A percentile compares a stretch with the other conserved stretches of the same genome.
These are phyloP conservation scores for Actinostola sp. DNA, from an alignment of 92 coral and sea anemone species.

Conservation along the genomic window DNA sequence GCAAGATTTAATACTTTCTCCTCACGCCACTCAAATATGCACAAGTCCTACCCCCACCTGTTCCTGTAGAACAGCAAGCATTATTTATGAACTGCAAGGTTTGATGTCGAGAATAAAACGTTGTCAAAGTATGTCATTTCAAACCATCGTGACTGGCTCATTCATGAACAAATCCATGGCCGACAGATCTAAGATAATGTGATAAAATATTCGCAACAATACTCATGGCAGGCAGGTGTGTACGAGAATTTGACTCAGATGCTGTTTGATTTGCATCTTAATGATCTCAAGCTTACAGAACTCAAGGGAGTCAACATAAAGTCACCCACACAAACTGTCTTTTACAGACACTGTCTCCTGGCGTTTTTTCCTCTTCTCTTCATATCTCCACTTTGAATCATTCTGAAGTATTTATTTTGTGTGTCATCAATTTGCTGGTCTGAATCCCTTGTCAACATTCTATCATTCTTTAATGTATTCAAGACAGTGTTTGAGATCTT, in stretches of 20 bases:
- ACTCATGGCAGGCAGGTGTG: constrained; percentile 16
- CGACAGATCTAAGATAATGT: background rate
- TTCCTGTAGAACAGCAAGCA: constrained; percentile 17
- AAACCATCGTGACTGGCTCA: background rate
- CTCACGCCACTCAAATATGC: constrained; percentile 30
- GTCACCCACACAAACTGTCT: background rate
- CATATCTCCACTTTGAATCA: background rate
- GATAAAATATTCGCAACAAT: constrained; percentile 4
- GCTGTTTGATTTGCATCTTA: constrained; percentile 36
- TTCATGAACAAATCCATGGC: background rate
- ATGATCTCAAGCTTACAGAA: constrained; percentile 24
- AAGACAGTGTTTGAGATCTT: background rate
- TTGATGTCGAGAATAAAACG: constrained; percentile 7
- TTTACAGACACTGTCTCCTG: constrained; percentile 8
- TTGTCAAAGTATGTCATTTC: constrained; percentile 10
- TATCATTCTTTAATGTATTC: background rate
- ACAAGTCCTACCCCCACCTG: constrained; percentile 34
- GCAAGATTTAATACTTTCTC: background rate
- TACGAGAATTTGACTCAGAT: constrained; percentile 8
- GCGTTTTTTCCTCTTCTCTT: background rate
- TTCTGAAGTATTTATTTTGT: background rate
- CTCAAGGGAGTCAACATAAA: constrained; percentile 16
- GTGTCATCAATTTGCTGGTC: no score
- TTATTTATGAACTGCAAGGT: constrained; percentile 14
- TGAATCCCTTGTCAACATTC: background rate